Evolutionary conservation across 92 coral and sea anemone species (phyloP), one percentile per base, ranked within the genome.

Genomic region (Phenganax marumi): DNA sequence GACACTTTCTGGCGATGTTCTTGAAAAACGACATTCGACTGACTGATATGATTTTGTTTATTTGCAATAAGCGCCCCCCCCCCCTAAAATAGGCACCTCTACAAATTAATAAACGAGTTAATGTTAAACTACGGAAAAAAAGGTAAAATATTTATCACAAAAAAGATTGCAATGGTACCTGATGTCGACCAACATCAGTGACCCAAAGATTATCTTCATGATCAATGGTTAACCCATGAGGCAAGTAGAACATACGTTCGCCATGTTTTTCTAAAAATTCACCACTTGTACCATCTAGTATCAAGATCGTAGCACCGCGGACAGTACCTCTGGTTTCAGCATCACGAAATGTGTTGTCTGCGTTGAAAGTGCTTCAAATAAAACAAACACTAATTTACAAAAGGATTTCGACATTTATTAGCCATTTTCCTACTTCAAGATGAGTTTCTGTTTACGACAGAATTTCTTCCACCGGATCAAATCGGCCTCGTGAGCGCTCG

Each of bases 181-280:
- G 98, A 79, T 95, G 98, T 80, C 86, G 49, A 23, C 91, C 98
- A 8, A 95, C 98, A 77, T 95, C 98, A 14, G 98, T 92, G 50
- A 92, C 68, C 98, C 98, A 95, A 46, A 89, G 49, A 87, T 92
- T 95, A 60, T 86, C 91, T 55, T 92, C 48, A 64, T 86, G 87
- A 68, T 95, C 98, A 23, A 95, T 64, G 24, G 97, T 85, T 51
- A 95, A 75, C 10, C 98, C 98, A 74, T 95, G 98, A 17, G 98
- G 98, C 75, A 95, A 83, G 66, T 85, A 92, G 70, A 95, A 95
- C 95, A 81, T 84, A 8, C 55, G 39, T 13, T 52, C 48, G 60
- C 97, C 97, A 92, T 90, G 87, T 51, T 60, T 47, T 24, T 73
- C 53, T 19, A 62, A 33, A 13, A 90, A 49, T 39, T 63, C 43